Conservation (phyloP, 1,140 invertebrate species). For the Phocides pigmalion region DNA sequence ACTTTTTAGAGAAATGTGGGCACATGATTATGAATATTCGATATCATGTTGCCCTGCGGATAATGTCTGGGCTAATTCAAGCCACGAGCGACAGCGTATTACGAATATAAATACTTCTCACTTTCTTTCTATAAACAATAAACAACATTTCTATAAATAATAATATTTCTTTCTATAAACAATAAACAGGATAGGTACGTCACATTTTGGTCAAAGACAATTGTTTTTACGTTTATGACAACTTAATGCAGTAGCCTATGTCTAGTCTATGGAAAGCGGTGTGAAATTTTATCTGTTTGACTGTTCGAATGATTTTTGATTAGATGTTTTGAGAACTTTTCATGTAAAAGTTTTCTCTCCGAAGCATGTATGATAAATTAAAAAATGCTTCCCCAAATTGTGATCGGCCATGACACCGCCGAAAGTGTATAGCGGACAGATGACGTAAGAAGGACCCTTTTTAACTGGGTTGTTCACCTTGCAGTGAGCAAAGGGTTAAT, state of each 20-base stretch:
- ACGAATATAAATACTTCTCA: background rate
- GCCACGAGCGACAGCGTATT: constrained; percentile 30
- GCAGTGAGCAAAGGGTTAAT: constrained; percentile 76
- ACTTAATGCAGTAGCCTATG: no score
- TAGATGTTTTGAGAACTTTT: background rate
- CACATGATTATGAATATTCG: constrained; percentile 57
- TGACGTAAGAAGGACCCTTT: constrained; percentile 62
- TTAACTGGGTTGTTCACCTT: constrained; percentile 79
- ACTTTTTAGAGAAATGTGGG: constrained; percentile 57
- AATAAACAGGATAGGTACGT: no score
- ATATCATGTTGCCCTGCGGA: constrained; percentile 45
- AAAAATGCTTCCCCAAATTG: constrained; percentile 25
- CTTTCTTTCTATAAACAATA: no score
- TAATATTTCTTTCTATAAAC: no score
- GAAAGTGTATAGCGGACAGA: constrained; percentile 23
- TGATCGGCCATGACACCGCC: constrained; percentile 21
- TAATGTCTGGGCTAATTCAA: constrained; percentile 30
- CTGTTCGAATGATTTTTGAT: no score
- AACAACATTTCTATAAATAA: no score
- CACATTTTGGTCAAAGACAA: no score
- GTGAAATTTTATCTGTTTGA: no score
- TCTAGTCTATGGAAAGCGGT: no score
- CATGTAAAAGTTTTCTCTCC: background rate
- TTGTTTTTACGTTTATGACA: no score
- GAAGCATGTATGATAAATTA: background rate